phyloP scores from a whole-genome alignment of 2,797 vertebrate genomes.

The Margarornis squamiger region DNA sequence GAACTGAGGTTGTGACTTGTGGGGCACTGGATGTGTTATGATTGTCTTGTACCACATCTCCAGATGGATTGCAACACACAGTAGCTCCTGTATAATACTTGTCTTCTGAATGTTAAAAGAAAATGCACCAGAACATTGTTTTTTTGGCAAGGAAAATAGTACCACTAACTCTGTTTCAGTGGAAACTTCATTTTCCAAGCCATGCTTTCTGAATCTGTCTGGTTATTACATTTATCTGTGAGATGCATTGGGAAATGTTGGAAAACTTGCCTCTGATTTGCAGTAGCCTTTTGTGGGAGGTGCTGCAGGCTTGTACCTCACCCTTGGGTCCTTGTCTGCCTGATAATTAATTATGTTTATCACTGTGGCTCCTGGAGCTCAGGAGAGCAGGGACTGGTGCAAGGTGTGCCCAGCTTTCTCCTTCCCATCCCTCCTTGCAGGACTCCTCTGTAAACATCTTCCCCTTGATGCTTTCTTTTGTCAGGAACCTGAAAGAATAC shows the following conservation, averaged over 20 bases:
- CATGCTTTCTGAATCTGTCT: accelerated
- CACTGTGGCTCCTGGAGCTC: neutral
- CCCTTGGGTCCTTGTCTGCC: neutral
- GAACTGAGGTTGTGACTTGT: neutral
- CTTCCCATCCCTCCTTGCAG: neutral
- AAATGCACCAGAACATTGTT: neutral
- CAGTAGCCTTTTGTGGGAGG: neutral
- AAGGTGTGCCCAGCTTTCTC: neutral
- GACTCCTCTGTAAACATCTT: neutral
- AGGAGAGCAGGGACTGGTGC: neutral
- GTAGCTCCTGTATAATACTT: neutral
- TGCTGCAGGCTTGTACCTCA: neutral
- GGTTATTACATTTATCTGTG: neutral
- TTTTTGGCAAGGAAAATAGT: neutral
- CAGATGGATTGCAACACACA: neutral
- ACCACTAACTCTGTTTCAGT: neutral
- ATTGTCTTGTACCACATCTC: neutral
- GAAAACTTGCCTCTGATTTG: neutral
- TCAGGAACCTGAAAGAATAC: neutral
- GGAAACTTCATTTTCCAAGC: neutral
- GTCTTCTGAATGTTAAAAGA: neutral
- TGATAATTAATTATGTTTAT: neutral
- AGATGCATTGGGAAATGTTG: neutral
- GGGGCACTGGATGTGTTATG: neutral
- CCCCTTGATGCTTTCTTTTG: neutral